Evolutionary conservation across 2,113 vertebrate species (phyloP).

Genomic region (Loxodonta africana): DNA sequence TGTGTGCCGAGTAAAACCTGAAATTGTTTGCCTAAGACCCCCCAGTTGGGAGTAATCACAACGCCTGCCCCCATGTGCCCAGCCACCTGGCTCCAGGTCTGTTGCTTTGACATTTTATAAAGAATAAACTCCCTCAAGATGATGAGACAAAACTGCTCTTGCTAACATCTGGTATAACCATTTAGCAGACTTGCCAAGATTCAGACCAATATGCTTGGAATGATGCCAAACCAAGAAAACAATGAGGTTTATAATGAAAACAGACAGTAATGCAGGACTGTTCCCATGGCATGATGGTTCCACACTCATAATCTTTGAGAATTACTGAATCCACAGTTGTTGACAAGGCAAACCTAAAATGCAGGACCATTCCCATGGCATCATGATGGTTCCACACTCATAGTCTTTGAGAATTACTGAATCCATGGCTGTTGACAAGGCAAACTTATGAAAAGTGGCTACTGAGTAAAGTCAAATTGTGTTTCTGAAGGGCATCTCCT

Average conservation of each 20-base stretch:
- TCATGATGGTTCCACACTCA: too few species aligned
- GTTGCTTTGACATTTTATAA: accelerated
- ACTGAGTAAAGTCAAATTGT: accelerated
- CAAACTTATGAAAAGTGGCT: not conserved
- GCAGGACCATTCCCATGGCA: not conserved
- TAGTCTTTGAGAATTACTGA: too few species aligned
- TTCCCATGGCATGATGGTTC: not conserved
- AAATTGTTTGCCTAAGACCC: not conserved
- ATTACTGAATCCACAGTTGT: accelerated
- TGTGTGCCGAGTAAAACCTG: not conserved
- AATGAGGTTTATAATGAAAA: not conserved
- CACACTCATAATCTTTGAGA: too few species aligned
- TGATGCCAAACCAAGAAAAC: not conserved
- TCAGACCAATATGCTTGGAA: not conserved
- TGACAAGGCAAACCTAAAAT: too few species aligned
- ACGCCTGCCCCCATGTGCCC: accelerated
- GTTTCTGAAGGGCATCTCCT: too few species aligned
- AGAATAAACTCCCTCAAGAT: not conserved
- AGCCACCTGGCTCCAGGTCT: not conserved
- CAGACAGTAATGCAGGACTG: not conserved
- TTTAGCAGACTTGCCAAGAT: not conserved
- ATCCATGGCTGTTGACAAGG: accelerated
- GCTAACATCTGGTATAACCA: not conserved
- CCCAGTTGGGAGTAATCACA: not conserved
- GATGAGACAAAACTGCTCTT: not conserved